Conservation (phyloP, 2,888 invertebrate genomes). For the Lasioglossum vierecki region DNA sequence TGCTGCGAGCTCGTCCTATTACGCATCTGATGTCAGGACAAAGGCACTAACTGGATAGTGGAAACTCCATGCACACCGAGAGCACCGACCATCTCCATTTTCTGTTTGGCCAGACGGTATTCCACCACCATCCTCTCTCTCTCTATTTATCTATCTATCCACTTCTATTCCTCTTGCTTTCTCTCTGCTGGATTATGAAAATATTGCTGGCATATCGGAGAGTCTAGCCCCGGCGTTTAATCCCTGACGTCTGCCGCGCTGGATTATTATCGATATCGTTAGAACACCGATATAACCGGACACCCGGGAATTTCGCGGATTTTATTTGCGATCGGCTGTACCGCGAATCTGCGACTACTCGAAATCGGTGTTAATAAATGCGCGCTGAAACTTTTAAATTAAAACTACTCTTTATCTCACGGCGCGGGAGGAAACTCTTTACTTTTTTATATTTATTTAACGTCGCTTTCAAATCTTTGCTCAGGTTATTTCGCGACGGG, state of each 20-base stretch:
- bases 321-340: neutral
- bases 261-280: constrained; percentile 21
- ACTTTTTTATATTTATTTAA: too few relatives aligned
- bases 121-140: constrained; percentile 9
- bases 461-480: too few relatives aligned
- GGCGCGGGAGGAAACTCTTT: too few relatives aligned
- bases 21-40: constrained; percentile 68
- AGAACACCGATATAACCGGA: neutral
- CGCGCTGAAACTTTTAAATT: too few relatives aligned
- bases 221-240: constrained; percentile 19
- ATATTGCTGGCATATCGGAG: constrained; percentile 23
- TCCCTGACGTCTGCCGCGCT: neutral
- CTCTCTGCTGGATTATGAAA: constrained; percentile 37
- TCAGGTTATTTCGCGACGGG: too few relatives aligned
- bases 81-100: constrained; percentile 41
- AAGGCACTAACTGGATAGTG: constrained; percentile 63
- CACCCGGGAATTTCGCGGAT: neutral
- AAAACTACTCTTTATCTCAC: too few relatives aligned
- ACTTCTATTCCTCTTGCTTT: neutral
- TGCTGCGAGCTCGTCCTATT: constrained; percentile 63
- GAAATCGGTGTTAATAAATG: too few relatives aligned
- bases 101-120: constrained; percentile 42
- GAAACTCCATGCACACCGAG: constrained; percentile 55
- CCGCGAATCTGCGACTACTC: neutral
- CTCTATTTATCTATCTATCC: neutral